Conservation (phyloP, 2,113 vertebrate genomes). For the Copsychus sechellarum region DNA sequence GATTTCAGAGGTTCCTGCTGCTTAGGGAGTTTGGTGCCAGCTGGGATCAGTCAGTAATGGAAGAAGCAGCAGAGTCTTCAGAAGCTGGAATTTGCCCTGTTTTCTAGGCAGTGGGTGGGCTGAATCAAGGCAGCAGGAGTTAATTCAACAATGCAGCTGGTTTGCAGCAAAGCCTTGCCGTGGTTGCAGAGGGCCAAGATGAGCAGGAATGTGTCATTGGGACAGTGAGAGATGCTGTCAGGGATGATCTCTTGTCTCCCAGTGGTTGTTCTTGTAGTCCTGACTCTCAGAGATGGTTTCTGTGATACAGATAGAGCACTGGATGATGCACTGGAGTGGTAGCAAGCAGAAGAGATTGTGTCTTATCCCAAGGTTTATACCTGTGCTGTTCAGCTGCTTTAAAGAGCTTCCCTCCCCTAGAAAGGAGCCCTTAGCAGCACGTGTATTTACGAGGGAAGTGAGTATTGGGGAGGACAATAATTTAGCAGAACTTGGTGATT, state of each 20-base stretch:
- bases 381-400: neutral
- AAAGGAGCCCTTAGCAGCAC: neutral
- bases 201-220: neutral
- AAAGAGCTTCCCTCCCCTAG: neutral
- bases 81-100: neutral
- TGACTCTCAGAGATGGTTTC: rapidly evolving
- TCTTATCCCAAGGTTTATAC: neutral
- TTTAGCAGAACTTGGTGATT: neutral
- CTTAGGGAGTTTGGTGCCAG: neutral
- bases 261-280: neutral
- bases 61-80: neutral
- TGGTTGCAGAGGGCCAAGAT: neutral
- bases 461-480: neutral
- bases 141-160: neutral
- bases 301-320: neutral
- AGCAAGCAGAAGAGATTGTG: rapidly evolving
- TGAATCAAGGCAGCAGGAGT: neutral
- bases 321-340: neutral
- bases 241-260: neutral
- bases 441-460: neutral
- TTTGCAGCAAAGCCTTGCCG: neutral
- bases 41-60: neutral
- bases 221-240: neutral
- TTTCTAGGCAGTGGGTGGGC: neutral
- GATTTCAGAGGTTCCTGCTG: neutral